Percentiles rank a stretch among this genome's conserved stretches.
Conservation (phyloP, 2,797 vertebrate species). For the Tadarida brasiliensis region DNA sequence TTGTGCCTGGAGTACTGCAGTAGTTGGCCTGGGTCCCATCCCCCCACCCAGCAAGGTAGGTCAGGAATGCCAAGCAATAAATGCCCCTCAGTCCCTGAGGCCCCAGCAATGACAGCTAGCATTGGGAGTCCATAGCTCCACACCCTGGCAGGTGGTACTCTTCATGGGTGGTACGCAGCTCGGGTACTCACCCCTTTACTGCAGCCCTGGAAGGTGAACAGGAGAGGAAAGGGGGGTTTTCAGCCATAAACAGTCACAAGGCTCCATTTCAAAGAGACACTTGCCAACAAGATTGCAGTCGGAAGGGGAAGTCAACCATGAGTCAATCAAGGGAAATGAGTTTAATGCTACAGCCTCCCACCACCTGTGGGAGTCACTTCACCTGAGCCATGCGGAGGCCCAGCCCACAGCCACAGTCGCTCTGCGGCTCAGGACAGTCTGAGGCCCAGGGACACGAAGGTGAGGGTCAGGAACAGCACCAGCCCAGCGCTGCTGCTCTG, state of each 20-base stretch:
- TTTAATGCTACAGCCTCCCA: constrained; percentile 48
- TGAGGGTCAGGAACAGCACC: background rate
- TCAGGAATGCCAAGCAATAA: background rate
- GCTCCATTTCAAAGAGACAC: background rate
- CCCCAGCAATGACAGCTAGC: too few species aligned
- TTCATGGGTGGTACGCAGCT: too few species aligned
- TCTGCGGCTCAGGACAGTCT: background rate
- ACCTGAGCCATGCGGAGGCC: rapidly evolving
- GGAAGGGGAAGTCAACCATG: background rate
- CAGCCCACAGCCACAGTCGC: too few species aligned
- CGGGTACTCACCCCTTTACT: background rate
- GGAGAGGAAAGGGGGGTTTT: rapidly evolving
- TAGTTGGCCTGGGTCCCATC: background rate
- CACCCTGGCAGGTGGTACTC: too few species aligned
- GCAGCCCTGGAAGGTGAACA: background rate
- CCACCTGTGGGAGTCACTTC: background rate
- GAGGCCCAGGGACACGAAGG: background rate
- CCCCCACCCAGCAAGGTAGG: background rate
- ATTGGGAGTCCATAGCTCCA: too few species aligned
- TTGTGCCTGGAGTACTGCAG: rapidly evolving
- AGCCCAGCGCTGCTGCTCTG: rapidly evolving
- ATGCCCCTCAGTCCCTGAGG: background rate
- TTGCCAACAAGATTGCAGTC: rapidly evolving
- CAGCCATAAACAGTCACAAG: background rate
- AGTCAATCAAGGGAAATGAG: background rate